A percentile compares a stretch with the other conserved stretches of the same genome.
These are phyloP conservation scores for Nomada goodeniana DNA, from an alignment of 2,888 invertebrate species.

Conservation along the genomic window DNA sequence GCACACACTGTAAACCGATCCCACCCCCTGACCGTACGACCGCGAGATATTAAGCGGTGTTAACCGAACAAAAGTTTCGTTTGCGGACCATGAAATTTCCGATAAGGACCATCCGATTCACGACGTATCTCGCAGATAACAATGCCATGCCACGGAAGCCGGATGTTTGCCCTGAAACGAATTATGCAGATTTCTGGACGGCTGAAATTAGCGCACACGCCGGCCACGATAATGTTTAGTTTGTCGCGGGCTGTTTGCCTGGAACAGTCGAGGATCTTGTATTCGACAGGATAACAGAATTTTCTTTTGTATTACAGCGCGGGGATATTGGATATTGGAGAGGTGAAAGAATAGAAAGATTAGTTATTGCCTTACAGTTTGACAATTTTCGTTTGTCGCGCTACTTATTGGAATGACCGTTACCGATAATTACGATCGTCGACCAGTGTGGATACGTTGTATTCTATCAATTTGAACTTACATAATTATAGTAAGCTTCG, in stretches of 20 bases:
- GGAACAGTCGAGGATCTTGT: slow-evolving; percentile 41
- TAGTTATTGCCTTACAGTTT: too few relatives aligned
- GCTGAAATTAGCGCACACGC: slow-evolving; percentile 61
- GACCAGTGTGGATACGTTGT: not conserved
- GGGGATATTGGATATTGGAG: too few relatives aligned
- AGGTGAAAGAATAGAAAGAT: too few relatives aligned
- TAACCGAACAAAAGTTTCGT: slow-evolving; percentile 4
- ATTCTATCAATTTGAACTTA: too few relatives aligned
- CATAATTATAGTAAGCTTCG: too few relatives aligned
- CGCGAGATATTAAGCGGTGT: slow-evolving; percentile 26
- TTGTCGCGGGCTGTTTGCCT: slow-evolving; percentile 55
- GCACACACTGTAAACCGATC: slow-evolving; percentile 12
- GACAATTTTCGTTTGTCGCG: too few relatives aligned
- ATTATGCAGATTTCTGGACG: slow-evolving; percentile 65
- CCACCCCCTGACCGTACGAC: not conserved
- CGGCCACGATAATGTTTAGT: slow-evolving; percentile 58
- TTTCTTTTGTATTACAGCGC: too few relatives aligned
- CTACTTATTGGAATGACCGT: too few relatives aligned
- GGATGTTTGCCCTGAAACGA: slow-evolving; percentile 59
- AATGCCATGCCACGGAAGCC: slow-evolving; percentile 23
- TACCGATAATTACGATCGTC: not conserved
- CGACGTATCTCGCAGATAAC: slow-evolving; percentile 47
- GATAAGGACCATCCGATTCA: slow-evolving; percentile 46
- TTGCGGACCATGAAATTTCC: slow-evolving; percentile 12
- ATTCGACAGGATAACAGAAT: too few relatives aligned